These are phyloP conservation scores for Myocastor coypus DNA, from an alignment of 2,113 vertebrate genomes.

Conservation along the genomic window DNA sequence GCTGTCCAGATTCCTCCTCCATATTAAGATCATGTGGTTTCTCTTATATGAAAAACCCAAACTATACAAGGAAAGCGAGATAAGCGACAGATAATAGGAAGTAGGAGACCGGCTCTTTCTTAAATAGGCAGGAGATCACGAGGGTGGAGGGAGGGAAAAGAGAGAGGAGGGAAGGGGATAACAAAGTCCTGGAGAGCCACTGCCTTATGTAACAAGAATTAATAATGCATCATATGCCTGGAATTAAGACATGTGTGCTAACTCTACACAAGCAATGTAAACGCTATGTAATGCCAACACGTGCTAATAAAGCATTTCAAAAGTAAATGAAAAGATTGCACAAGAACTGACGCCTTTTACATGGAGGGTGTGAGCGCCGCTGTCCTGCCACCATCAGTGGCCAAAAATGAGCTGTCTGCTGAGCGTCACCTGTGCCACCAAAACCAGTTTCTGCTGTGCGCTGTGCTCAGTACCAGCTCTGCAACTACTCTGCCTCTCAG, in stretches of 20 bases:
- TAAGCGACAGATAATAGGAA: too few relatives aligned
- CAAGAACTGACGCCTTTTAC: neutral
- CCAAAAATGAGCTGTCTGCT: rapidly evolving
- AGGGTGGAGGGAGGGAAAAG: neutral
- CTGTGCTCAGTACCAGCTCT: too few relatives aligned
- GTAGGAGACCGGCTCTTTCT: neutral
- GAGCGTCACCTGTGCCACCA: rapidly evolving
- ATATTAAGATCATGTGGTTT: neutral
- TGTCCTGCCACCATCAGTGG: rapidly evolving
- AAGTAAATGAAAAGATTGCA: neutral
- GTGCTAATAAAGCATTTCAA: neutral
- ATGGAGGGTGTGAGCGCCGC: rapidly evolving
- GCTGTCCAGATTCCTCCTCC: neutral
- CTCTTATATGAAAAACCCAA: neutral
- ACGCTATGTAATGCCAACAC: neutral
- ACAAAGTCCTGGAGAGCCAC: neutral
- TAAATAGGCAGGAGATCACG: too few relatives aligned
- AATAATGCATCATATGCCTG: neutral
- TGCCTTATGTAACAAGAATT: neutral
- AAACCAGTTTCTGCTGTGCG: rapidly evolving
- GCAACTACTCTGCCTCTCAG: neutral
- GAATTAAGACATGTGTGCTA: neutral
- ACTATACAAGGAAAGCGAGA: neutral
- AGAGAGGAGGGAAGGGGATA: too few relatives aligned
- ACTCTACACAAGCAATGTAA: neutral